A percentile compares a stretch with the other conserved stretches of the same genome.
Conservation (phyloP, 2,113 vertebrate genomes). For the Ia io region DNA sequence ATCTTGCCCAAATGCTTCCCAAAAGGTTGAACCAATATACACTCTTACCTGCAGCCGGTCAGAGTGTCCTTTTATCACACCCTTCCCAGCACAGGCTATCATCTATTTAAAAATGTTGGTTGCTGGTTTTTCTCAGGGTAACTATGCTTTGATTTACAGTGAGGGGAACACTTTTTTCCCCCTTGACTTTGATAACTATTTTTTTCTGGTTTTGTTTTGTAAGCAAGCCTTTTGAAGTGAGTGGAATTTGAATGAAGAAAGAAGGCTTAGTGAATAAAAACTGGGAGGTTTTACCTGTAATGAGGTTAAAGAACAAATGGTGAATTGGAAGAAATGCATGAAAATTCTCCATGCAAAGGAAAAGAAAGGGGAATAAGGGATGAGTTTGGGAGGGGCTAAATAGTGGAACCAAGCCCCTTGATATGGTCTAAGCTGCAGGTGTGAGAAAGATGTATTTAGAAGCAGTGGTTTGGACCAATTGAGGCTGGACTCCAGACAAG, state of each 20-base stretch:
- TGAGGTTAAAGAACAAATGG: neutral
- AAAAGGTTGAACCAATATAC: neutral
- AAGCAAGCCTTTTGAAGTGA: slow-evolving; percentile 21
- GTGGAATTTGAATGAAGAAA: slow-evolving; percentile 42
- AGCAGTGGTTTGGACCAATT: neutral
- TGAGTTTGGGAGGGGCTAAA: neutral
- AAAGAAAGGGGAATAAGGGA: neutral
- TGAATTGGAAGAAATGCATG: neutral
- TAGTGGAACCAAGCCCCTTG: neutral
- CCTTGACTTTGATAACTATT: neutral
- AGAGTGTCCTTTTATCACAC: neutral
- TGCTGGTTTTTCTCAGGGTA: neutral
- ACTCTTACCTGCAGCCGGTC: neutral
- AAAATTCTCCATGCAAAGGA: neutral
- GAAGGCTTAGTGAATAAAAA: neutral
- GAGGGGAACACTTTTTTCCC: neutral
- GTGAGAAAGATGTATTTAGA: neutral
- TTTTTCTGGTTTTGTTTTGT: neutral
- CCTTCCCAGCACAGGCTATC: neutral
- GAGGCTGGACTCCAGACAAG: slow-evolving; percentile 3
- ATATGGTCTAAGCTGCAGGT: neutral
- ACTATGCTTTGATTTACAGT: neutral
- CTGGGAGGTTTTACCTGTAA: neutral
- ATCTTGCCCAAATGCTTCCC: neutral
- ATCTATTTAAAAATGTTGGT: neutral